Percentiles rank a stretch among this genome's conserved stretches.
Conservation (phyloP, 2,113 vertebrate genomes). For the Heterocephalus glaber region DNA sequence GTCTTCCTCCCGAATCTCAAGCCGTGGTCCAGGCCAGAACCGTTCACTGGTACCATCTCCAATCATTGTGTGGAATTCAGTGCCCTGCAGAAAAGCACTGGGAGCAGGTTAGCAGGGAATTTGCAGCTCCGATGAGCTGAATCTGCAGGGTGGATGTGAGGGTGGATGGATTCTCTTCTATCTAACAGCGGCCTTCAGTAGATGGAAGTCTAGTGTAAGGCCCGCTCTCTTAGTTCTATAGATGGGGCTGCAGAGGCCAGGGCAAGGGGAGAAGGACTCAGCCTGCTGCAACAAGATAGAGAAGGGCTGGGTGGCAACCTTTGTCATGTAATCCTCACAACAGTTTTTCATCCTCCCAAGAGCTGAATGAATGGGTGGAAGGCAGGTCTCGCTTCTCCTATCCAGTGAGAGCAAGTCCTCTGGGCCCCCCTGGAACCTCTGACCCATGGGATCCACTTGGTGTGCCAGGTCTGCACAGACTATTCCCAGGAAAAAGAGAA, state of each 20-base stretch:
- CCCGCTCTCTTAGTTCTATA: neutral
- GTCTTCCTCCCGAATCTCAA: neutral
- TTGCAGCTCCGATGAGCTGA: neutral
- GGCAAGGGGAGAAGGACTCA: neutral
- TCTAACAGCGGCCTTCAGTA: neutral
- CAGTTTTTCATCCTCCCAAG: neutral
- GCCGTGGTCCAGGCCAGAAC: neutral
- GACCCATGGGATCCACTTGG: neutral
- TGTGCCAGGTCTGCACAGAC: neutral
- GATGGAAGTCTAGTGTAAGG: neutral
- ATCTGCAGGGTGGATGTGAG: neutral
- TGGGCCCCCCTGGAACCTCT: neutral
- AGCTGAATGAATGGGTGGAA: neutral
- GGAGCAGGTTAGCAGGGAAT: neutral
- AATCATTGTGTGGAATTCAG: neutral
- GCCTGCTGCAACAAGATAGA: neutral
- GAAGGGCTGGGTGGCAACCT: neutral
- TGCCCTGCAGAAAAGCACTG: neutral
- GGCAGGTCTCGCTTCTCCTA: neutral
- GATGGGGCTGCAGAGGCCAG: neutral
- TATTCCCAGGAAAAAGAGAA: neutral
- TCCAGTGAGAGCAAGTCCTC: neutral
- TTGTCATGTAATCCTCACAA: neutral
- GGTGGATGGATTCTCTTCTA: neutral
- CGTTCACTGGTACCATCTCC: neutral